Evolutionary conservation across 1,140 invertebrate species (phyloP), one percentile per base, ranked within the genome.

Genomic region (Propsilocerus akamusi): DNA sequence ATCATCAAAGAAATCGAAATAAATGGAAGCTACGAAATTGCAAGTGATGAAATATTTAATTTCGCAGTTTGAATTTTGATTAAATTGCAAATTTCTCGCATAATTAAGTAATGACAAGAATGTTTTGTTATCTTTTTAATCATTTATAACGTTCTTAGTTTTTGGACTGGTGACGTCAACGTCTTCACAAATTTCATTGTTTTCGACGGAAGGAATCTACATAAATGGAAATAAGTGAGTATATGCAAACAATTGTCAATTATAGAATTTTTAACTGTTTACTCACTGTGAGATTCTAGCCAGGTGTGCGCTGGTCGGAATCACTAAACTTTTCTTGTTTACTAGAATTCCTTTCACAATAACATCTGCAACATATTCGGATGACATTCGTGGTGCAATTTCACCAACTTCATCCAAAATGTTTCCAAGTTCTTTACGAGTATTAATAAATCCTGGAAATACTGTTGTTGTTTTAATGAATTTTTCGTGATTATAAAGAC

Each of bases 401-500:
- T 20, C 14, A 20, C 22, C 17, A 4, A 41, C 22, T 20, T 41
- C 14, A 41, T 41, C 34, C 17, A 41, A 41, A 41, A 41, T 41
- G 10, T 41, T 17, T 17, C 14, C 14, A 7, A 47, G n/a, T 25
- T 25, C 46, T 4, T 25, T 17, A 20, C 34, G 1, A 12, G 63
- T 65, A 10, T 57, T 53, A 56, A 64, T 62, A 32, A 65, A 53
- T 26, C 60, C 61, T 17, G 62, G 56, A 56, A 62, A 60, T 46
- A 63, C 61, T 4, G 61, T 57, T 4, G 63, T 65, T 37, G 60
- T 59, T 7, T 61, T 56, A 10, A 65, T 58, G 49, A 57, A 64
- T 48, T 65, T 61, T 26, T 59, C 59, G 41, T 63, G 59, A 6
- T 41, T 20, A 5, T 60, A 62, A 12, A 62, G 53, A 8, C 61